Evolutionary conservation across 2,888 invertebrate species (phyloP).

Genomic region (Drepanosiphum platanoidis): DNA sequence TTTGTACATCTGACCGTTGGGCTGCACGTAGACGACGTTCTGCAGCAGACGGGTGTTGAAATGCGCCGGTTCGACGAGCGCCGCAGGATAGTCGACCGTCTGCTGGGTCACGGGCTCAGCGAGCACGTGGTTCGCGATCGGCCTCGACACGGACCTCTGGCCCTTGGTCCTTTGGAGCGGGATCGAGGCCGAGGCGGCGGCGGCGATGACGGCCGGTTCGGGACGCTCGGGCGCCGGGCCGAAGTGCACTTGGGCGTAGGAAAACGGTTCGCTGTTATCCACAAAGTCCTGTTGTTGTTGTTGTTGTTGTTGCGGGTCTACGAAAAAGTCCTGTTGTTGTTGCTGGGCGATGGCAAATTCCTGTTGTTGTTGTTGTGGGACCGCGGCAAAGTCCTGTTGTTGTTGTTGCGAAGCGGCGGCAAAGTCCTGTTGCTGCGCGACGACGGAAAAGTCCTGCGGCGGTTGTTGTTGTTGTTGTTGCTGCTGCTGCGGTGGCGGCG

Average conservation of each 20-base stretch:
- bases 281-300: neutral
- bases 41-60: conserved; percentile 50
- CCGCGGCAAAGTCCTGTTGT: neutral
- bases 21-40: conserved; percentile 55
- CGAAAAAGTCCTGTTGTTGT: neutral
- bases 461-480: neutral
- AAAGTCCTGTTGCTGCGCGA: neutral
- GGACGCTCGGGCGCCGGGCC: neutral
- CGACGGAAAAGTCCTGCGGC: neutral
- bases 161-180: no score
- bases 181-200: neutral
- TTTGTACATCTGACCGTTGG: conserved; percentile 53
- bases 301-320: no score
- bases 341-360: neutral
- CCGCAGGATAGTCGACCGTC: neutral
- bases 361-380: no score
- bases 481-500: neutral
- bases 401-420: neutral
- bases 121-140: neutral
- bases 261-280: conserved; percentile 11
- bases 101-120: conserved; percentile 21
- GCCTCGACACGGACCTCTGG: conserved; percentile 42
- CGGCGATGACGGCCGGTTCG: neutral
- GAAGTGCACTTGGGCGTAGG: conserved; percentile 50
- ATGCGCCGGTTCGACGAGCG: neutral